Evolutionary conservation across 2,888 invertebrate genomes (phyloP).

Genomic region (Gortyna flavago): DNA sequence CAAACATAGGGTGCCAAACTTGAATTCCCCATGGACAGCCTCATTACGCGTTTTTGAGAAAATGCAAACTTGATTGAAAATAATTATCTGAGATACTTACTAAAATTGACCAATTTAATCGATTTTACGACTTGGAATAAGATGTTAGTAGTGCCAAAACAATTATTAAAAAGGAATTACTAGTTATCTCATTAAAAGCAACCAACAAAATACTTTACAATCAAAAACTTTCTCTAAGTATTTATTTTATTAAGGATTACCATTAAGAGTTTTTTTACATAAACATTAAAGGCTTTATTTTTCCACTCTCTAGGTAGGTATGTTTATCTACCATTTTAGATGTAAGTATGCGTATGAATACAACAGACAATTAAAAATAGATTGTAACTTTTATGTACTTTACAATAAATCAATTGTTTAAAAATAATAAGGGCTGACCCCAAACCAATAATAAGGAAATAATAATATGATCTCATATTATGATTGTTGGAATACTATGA

Average conservation of each 20-base stretch:
- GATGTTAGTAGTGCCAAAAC: background rate
- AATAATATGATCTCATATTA: constrained; percentile 29
- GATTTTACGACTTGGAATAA: background rate
- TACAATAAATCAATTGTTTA: constrained; percentile 43
- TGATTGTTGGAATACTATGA: constrained; percentile 29
- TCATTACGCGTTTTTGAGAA: background rate
- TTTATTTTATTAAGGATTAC: background rate
- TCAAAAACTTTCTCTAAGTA: constrained; percentile 6
- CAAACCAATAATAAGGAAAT: constrained; percentile 33
- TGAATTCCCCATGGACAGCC: background rate
- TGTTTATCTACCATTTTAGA: constrained; percentile 38
- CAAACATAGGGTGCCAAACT: background rate
- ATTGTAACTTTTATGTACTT: constrained; percentile 59
- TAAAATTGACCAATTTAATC: background rate
- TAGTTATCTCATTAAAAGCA: constrained; percentile 8
- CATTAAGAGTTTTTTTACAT: background rate
- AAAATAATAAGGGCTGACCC: constrained; percentile 8
- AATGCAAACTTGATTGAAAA: background rate
- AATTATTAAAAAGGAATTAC: constrained; percentile 7
- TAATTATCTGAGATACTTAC: background rate
- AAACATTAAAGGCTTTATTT: constrained; percentile 15
- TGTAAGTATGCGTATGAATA: constrained; percentile 45
- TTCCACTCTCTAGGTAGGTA: constrained; percentile 10
- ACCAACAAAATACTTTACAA: constrained; percentile 8
- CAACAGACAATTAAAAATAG: constrained; percentile 60